Evolutionary conservation across 2,888 invertebrate genomes (phyloP).

Genomic region (Ornithoptera alexandrae): DNA sequence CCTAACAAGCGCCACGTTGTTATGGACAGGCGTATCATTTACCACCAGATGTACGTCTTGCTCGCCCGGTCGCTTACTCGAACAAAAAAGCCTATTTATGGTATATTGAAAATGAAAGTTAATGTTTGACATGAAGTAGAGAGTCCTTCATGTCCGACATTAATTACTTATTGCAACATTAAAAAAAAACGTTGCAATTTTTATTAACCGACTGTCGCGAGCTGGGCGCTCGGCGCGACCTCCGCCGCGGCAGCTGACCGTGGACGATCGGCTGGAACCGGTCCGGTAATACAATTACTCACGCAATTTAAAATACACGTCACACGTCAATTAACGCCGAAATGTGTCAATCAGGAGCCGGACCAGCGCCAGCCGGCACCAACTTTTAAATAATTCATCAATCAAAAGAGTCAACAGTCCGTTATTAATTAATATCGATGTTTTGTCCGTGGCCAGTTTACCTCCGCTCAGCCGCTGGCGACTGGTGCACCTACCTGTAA

Average conservation of each 20-base stretch:
- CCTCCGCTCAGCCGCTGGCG: constrained; percentile 17
- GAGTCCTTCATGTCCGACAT: constrained; percentile 9
- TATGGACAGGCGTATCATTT: no score
- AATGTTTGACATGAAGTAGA: neutral
- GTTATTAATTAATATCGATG: constrained; percentile 46
- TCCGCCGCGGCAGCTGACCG: constrained; percentile 11
- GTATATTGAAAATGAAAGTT: no score
- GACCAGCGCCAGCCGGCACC: constrained; percentile 33
- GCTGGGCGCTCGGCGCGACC: no score
- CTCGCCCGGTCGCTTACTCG: no score
- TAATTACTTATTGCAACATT: neutral
- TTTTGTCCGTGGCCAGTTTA: constrained; percentile 36
- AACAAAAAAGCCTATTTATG: no score
- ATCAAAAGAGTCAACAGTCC: constrained; percentile 43
- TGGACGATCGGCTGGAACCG: constrained; percentile 30
- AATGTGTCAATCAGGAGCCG: constrained; percentile 63
- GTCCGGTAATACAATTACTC: constrained; percentile 37
- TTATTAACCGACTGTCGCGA: neutral
- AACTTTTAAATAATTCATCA: constrained; percentile 56
- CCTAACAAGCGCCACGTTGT: no score
- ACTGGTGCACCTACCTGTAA: constrained; percentile 40
- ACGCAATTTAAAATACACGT: constrained; percentile 59
- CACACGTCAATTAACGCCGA: constrained; percentile 67
- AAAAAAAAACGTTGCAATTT: neutral
- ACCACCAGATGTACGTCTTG: no score